Percentiles rank a stretch among this genome's conserved stretches.
Conservation (phyloP, 2,113 vertebrate genomes). For the Zosterops lateralis region DNA sequence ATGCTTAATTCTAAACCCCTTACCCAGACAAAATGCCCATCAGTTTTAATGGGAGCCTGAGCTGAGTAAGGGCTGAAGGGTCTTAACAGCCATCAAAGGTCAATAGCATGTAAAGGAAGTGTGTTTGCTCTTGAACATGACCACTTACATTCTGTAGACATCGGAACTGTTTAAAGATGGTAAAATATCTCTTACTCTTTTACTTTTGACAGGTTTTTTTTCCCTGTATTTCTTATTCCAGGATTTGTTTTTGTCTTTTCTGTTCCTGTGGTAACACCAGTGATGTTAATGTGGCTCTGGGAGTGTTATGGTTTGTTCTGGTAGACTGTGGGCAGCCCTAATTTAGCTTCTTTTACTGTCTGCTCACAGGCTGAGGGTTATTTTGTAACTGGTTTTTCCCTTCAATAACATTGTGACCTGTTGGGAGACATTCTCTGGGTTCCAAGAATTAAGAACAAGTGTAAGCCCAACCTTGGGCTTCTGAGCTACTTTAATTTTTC, state of each 20-base stretch:
- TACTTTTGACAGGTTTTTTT: neutral
- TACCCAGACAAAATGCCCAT: slow-evolving; percentile 48
- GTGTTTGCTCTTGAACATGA: neutral
- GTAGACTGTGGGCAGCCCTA: neutral
- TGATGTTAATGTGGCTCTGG: neutral
- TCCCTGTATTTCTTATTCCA: neutral
- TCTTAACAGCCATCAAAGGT: slow-evolving; percentile 33
- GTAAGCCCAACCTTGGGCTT: neutral
- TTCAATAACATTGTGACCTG: neutral
- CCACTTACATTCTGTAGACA: neutral
- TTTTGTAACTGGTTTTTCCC: neutral
- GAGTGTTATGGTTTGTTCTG: neutral
- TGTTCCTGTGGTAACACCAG: neutral
- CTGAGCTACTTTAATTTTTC: neutral
- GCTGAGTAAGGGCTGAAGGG: slow-evolving; percentile 25
- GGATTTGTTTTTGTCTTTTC: slow-evolving; percentile 14
- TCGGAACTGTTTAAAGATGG: neutral
- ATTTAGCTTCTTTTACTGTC: neutral
- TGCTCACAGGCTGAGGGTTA: neutral
- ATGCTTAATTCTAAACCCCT: slow-evolving; percentile 30
- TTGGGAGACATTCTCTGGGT: neutral
- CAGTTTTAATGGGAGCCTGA: slow-evolving; percentile 29
- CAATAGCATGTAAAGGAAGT: neutral
- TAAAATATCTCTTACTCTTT: neutral
- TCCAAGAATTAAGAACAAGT: neutral